phyloP scores from a whole-genome alignment of 2,888 invertebrate species.

The Panopea generosa region DNA sequence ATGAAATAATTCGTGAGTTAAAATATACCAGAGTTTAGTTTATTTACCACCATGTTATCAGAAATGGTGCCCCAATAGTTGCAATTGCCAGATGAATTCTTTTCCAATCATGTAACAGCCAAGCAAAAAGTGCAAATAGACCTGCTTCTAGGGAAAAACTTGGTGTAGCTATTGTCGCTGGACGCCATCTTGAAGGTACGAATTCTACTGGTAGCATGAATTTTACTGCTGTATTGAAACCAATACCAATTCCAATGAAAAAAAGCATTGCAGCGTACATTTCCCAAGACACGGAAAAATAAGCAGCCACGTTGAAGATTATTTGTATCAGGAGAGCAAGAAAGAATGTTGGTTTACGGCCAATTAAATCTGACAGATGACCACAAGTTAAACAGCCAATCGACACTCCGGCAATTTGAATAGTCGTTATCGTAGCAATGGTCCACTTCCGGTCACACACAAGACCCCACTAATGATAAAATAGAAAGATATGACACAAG shows the following conservation, averaged over 20 bases:
- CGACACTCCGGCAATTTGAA: constrained; percentile 70
- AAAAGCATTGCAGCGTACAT: constrained; percentile 70
- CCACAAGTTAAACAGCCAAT: constrained; percentile 67
- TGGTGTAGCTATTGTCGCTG: constrained; percentile 17
- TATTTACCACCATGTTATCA: constrained; percentile 47
- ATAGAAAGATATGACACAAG: too few species aligned
- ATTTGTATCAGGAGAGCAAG: constrained; percentile 43
- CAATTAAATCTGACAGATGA: constrained; percentile 65
- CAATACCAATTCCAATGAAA: constrained; percentile 61
- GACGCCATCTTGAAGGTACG: constrained; percentile 30
- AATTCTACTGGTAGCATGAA: constrained; percentile 25
- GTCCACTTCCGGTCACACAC: constrained; percentile 65
- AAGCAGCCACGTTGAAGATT: constrained; percentile 57
- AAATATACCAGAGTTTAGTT: too few species aligned
- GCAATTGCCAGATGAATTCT: constrained; percentile 33
- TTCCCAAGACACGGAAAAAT: constrained; percentile 70
- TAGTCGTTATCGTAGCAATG: constrained; percentile 63
- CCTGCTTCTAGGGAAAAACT: constrained; percentile 13
- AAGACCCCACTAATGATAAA: constrained; percentile 63
- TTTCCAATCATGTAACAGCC: constrained; percentile 37
- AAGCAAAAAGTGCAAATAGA: constrained; percentile 23
- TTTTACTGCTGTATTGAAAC: constrained; percentile 48
- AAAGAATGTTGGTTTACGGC: constrained; percentile 68
- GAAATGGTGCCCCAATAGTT: constrained; percentile 18
- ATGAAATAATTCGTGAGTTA: too few species aligned